Evolutionary conservation across 2,797 vertebrate genomes (phyloP), one percentile per base, ranked within the genome.

Genomic region (Chromobotia macracanthus): DNA sequence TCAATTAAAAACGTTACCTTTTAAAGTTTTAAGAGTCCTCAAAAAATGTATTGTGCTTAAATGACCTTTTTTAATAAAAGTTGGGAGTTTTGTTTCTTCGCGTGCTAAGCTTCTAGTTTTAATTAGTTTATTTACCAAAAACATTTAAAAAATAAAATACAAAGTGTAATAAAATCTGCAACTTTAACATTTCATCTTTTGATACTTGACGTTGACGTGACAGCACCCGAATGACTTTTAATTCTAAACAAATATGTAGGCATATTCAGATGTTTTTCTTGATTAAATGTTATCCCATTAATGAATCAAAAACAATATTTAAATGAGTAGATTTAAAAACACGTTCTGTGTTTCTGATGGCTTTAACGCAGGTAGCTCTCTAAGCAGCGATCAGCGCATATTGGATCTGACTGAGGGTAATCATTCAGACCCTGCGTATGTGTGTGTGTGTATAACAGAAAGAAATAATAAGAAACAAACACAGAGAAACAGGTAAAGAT

Each of bases 241-340:
- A 25, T 25, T 60, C 15, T 25, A 31, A 28, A 31, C 23, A 61
- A 28, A 61, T 25, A 6, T 3, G 21, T 15, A 5, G 11, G 12
- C 25, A 28, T 7, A 65, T 72, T 55, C 23, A 65, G 56, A 72
- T 72, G 31, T 31, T 44, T 65, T 72, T 56, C 69, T 56, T 72
- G 60, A 56, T 72, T 79, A 35, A 65, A 66, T 18, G 6, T 48
- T 16, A 72, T 44, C n/a, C 12, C 21, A 53, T 72, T 21, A 44
- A 12, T 41, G 18, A 72, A 78, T 78, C 46, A 63, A 53, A 77
- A 60, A 19, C 23, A 13, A 25, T 23, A 63, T 50, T 61, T 21
- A 77, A 63, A 70, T 79, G 28, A 55, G 44, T n/a, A 11, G 21
- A 71, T 1, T 38, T 6, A 55, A 64, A 64, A 21, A 55, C 35